Evolutionary conservation across 2,888 invertebrate species (phyloP).

Genomic region (Zaprionus bogoriensis): DNA sequence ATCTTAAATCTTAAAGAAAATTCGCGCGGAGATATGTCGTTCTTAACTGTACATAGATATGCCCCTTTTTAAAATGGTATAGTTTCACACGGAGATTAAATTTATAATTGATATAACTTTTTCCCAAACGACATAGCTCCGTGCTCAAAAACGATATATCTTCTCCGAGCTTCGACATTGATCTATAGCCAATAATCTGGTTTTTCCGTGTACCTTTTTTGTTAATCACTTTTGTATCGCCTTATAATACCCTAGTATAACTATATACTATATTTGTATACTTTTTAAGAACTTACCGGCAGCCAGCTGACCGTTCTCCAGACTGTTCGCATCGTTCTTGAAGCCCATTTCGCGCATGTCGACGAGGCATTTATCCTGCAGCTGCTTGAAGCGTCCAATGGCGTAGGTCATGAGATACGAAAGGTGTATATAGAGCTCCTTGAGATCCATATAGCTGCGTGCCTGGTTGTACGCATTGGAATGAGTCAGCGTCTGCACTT

Average conservation of each 20-base stretch:
- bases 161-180: no score
- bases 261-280: neutral
- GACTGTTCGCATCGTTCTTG: constrained; percentile 80
- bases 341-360: constrained; percentile 83
- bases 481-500: constrained; percentile 82
- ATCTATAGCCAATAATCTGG: neutral
- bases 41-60: no score
- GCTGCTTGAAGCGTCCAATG: constrained; percentile 81
- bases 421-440: constrained; percentile 82
- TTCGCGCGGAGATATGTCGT: no score
- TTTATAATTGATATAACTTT: no score
- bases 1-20: no score
- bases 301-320: constrained; percentile 82
- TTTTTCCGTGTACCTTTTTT: neutral
- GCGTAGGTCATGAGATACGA: constrained; percentile 82
- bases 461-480: constrained; percentile 83
- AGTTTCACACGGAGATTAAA: no score
- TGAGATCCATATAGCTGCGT: constrained; percentile 80
- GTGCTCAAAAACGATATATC: no score
- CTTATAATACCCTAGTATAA: neutral
- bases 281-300: constrained; percentile 71
- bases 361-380: constrained; percentile 82
- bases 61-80: no score
- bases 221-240: no score
- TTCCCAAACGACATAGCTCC: no score